Percentiles rank a stretch among this genome's conserved stretches.
Evolutionary conservation across 2,888 invertebrate species (phyloP).

Genomic region (Chrysodeixis includens): DNA sequence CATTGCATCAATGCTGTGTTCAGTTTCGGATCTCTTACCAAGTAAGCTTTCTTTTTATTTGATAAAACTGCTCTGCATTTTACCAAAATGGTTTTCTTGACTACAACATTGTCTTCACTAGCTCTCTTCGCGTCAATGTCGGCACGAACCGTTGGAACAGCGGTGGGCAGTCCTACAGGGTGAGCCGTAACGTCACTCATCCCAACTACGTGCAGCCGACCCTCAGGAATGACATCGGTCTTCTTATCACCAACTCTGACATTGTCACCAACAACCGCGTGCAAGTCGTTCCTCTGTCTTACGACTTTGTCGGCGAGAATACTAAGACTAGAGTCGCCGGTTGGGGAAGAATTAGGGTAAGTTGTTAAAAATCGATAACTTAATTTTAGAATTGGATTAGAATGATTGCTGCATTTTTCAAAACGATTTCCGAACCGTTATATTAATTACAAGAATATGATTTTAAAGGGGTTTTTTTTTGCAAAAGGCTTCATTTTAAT

Average conservation of each 20-base stretch:
- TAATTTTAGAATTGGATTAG: no score
- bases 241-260: slow-evolving; percentile 62
- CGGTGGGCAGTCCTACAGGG: slow-evolving; percentile 66
- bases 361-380: slow-evolving; percentile 40
- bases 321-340: slow-evolving; percentile 67
- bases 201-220: slow-evolving; percentile 65
- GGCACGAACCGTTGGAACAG: slow-evolving; percentile 75
- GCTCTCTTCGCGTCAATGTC: slow-evolving; percentile 69
- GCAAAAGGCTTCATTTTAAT: no score
- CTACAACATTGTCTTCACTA: slow-evolving; percentile 51
- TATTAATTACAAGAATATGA: no score
- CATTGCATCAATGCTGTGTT: slow-evolving; percentile 44
- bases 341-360: slow-evolving; percentile 76
- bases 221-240: slow-evolving; percentile 78
- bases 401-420: no score
- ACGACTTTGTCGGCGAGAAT: slow-evolving; percentile 50
- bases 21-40: slow-evolving; percentile 33
- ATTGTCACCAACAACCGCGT: slow-evolving; percentile 53
- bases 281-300: slow-evolving; percentile 57
- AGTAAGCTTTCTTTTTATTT: slow-evolving; percentile 25
- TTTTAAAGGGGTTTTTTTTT: no score
- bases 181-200: slow-evolving; percentile 74
- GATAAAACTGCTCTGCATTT: no score
- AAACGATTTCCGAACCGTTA: no score
- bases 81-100: no score